Percentiles rank a stretch among this genome's conserved stretches.
Conservation (phyloP, 2,888 invertebrate species). For the Mesorhabditis spiculigera region DNA sequence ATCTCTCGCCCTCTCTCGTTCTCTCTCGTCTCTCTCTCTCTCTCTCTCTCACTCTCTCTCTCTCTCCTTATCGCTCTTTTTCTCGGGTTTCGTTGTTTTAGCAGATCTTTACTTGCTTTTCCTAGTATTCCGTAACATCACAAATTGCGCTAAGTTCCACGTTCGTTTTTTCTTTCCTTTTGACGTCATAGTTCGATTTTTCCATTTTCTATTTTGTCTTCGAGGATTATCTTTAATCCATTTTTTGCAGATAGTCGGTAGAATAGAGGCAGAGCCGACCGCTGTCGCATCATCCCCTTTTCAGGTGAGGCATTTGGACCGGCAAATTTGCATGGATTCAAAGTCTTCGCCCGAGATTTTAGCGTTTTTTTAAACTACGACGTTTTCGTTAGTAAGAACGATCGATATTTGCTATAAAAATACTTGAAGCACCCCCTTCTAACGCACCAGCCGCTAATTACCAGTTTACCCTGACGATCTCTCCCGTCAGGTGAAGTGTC, state of each 20-base stretch:
- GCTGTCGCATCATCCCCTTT: neutral
- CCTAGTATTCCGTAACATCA: too few relatives aligned
- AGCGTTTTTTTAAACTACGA: too few relatives aligned
- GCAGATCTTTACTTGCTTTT: too few relatives aligned
- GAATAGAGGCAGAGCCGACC: neutral
- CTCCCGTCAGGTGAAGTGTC: neutral
- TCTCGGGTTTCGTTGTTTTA: neutral
- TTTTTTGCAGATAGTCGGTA: constrained; percentile 3
- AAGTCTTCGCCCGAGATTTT: too few relatives aligned
- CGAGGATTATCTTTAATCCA: neutral
- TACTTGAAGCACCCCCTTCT: too few relatives aligned
- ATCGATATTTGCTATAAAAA: too few relatives aligned
- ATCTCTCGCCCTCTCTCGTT: too few relatives aligned
- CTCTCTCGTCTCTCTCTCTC: constrained; percentile 11
- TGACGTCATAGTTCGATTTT: neutral
- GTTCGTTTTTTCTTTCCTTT: neutral
- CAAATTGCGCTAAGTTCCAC: neutral
- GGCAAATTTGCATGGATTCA: too few relatives aligned
- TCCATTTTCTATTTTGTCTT: neutral
- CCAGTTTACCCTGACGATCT: neutral
- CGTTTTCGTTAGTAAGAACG: too few relatives aligned
- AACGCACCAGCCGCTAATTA: neutral
- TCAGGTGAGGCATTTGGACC: neutral
- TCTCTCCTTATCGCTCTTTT: neutral
- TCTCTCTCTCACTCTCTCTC: constrained; percentile 10